Evolutionary conservation across 2,888 invertebrate species (phyloP), one percentile per base, ranked within the genome.

Genomic region (Phalera bucephala): DNA sequence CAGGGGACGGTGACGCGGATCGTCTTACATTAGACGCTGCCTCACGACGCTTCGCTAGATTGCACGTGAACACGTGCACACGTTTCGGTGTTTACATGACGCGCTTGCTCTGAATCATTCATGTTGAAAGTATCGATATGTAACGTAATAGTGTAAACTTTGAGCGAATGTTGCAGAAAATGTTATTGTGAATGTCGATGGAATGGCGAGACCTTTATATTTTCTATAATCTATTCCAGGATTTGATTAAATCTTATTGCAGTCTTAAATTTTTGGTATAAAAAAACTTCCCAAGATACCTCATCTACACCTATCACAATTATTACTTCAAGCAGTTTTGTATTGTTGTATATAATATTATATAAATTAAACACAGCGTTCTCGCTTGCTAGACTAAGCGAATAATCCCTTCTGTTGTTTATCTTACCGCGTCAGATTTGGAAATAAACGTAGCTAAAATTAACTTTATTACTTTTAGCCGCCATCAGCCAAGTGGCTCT

Each of bases 21-120:
- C 57, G 61, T 50, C 64, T 60, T 54, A 56, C 67, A 49, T 62
- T 59, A 62, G 8, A 6, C 9, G 5, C 22, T 10, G 11, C 12
- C 15, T 36, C 36, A 33, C 31, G 29, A 31, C 10, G 29, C 57
- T 69, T 62, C 64, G 59, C 60, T 66, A 66, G 54, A 70, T 67
- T 67, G 60, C 67, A 62, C 52, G 51, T 53, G 62, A 58, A 56
- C 46, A 45, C 51, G 56, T 60, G 53, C 52, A 50, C 42, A 53
- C 45, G 27, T 14, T 27, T 4, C 4, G 2, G 5, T 55, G 44
- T 45, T 38, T 51, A 41, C 39, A 13, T 6, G 12, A 23, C 21
- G 21, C 25, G 22, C 27, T 33, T 9, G 32, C 28, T 31, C 15
- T 39, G 43, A 37, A 17, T 39, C 32, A 47, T 43, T 39, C 22